Percentiles rank a stretch among this genome's conserved stretches.
Evolutionary conservation across 1,140 invertebrate genomes (phyloP).

Genomic region (Orchesella cincta): DNA sequence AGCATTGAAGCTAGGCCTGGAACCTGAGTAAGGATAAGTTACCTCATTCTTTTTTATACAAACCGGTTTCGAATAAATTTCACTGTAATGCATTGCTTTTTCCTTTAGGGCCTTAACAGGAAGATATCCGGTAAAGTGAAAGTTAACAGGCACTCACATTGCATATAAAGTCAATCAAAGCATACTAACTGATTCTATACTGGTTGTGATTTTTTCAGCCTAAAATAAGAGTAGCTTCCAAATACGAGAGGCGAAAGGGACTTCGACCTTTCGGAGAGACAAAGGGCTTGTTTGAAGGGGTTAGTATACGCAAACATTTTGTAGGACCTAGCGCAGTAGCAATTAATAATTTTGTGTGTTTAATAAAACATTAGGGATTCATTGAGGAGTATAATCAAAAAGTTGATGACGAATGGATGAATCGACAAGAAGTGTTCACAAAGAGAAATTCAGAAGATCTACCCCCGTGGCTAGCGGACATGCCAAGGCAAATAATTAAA

Average conservation of each 20-base stretch:
- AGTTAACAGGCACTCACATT: no score
- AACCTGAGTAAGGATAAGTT: constrained; percentile 55
- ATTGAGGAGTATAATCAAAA: constrained; percentile 9
- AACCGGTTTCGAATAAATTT: constrained; percentile 23
- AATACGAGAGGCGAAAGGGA: constrained; percentile 97
- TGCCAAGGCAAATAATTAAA: constrained; percentile 8
- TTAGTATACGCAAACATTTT: no score
- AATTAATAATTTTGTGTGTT: background rate
- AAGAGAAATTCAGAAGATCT: constrained; percentile 80
- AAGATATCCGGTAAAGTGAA: constrained; percentile 59
- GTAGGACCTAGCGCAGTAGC: no score
- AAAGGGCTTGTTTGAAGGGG: constrained; percentile 91
- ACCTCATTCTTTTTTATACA: background rate
- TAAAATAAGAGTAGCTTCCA: constrained; percentile 97
- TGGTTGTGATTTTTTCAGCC: constrained; percentile 67
- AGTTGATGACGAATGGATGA: constrained; percentile 78
- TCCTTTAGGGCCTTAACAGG: constrained; percentile 57
- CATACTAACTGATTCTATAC: no score
- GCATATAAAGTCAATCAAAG: no score
- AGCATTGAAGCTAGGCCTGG: constrained; percentile 61
- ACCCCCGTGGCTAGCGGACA: constrained; percentile 16
- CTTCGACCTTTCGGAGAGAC: constrained; percentile 94
- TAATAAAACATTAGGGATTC: constrained; percentile 2
- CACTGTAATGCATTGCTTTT: constrained; percentile 39
- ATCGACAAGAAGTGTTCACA: constrained; percentile 79